Evolutionary conservation across 2,888 invertebrate genomes (phyloP).

Genomic region (Papilio protenor): DNA sequence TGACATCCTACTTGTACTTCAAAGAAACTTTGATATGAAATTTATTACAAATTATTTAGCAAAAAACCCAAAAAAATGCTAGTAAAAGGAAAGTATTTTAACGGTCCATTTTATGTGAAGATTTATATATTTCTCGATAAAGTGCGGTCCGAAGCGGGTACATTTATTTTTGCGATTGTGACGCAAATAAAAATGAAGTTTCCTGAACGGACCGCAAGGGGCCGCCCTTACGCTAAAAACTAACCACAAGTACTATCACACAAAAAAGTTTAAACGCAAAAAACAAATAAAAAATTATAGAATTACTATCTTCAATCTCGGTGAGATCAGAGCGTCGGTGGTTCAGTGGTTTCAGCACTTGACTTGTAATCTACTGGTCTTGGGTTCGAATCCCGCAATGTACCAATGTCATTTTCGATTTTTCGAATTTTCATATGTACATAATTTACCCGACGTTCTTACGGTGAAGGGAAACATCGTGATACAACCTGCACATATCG

Average conservation of each 20-base stretch:
- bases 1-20: too few relatives aligned
- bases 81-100: constrained; percentile 3
- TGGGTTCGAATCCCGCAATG: too few relatives aligned
- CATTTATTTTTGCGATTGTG: constrained; percentile 31
- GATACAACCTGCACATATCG: too few relatives aligned
- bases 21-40: neutral
- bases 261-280: neutral
- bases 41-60: neutral
- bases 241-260: constrained; percentile 16
- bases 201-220: constrained; percentile 41
- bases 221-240: constrained; percentile 28
- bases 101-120: constrained; percentile 31
- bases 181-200: constrained; percentile 45
- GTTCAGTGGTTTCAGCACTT: too few relatives aligned
- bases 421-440: too few relatives aligned
- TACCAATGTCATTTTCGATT: too few relatives aligned
- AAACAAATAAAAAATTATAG: too few relatives aligned
- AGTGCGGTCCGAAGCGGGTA: constrained; percentile 3
- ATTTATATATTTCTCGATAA: constrained; percentile 36
- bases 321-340: too few relatives aligned
- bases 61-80: neutral
- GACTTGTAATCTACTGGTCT: too few relatives aligned
- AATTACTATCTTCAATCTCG: too few relatives aligned
- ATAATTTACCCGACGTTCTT: too few relatives aligned
- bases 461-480: too few relatives aligned